Percentiles rank a stretch among this genome's conserved stretches.
Evolutionary conservation across 2,113 vertebrate species (phyloP).

Genomic region (Bubo scandiacus): DNA sequence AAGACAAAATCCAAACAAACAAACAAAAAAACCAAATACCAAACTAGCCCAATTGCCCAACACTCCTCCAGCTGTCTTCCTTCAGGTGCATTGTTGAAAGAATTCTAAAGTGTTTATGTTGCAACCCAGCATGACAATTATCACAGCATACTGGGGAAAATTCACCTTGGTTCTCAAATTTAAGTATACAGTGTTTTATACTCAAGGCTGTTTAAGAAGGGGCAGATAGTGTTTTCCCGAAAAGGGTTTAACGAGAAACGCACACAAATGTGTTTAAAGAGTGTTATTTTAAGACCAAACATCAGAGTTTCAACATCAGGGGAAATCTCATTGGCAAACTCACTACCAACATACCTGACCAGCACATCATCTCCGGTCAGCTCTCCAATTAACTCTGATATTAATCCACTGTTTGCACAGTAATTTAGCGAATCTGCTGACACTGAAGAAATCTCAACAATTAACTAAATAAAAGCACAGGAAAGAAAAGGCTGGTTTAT

Average conservation of each 20-base stretch:
- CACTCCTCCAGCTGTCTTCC: background rate
- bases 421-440: conserved; percentile 87
- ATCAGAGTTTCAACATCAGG: rapidly evolving
- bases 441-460: conserved; percentile 84
- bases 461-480: conserved; percentile 75
- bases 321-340: background rate
- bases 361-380: conserved; percentile 92
- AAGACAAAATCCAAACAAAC: background rate
- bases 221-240: background rate
- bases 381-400: conserved; percentile 87
- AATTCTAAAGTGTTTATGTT: rapidly evolving
- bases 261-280: rapidly evolving
- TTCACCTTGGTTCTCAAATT: background rate
- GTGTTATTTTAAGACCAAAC: background rate
- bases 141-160: background rate
- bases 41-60: background rate
- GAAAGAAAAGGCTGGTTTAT: background rate
- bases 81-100: background rate
- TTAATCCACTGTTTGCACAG: conserved; percentile 83
- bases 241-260: background rate
- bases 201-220: background rate
- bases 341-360: conserved; percentile 79
- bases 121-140: background rate
- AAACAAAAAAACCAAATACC: background rate
- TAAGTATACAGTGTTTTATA: background rate